Evolutionary conservation across 2,888 invertebrate species (phyloP).

Genomic region (Cataglyphis albicans): DNA sequence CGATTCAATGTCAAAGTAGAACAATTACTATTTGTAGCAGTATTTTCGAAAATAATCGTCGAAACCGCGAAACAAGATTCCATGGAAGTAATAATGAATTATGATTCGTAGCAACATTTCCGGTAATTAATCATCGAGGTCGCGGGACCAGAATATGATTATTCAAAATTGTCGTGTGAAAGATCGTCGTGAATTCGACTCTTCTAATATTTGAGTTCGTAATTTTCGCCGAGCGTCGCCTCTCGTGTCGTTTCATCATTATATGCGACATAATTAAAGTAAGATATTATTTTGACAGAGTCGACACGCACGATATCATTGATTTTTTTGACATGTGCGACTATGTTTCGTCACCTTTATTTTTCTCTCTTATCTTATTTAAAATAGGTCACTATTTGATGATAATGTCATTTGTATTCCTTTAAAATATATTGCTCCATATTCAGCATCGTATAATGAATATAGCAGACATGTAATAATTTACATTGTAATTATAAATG

Average conservation of each 20-base stretch:
- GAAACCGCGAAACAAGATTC: background rate
- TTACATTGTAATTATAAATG: conserved; percentile 26
- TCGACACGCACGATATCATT: conserved; percentile 26
- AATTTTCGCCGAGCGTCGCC: conserved; percentile 13
- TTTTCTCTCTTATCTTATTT: background rate
- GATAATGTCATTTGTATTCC: background rate
- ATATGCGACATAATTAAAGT: conserved; percentile 35
- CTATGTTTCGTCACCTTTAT: background rate
- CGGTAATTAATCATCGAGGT: conserved; percentile 14
- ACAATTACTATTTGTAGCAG: background rate
- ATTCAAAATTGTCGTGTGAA: conserved; percentile 27
- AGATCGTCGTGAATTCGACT: conserved; percentile 23
- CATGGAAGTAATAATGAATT: background rate
- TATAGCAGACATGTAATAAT: background rate
- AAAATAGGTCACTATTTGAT: background rate
- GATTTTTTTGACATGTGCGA: conserved; percentile 22
- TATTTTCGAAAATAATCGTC: background rate
- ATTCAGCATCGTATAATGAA: background rate
- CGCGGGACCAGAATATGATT: conserved; percentile 21
- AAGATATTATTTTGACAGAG: conserved; percentile 36
- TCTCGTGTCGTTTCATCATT: conserved; percentile 36
- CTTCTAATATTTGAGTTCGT: conserved; percentile 52
- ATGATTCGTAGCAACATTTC: background rate
- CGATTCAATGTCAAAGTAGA: background rate
- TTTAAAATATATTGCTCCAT: background rate